A percentile compares a stretch with the other conserved stretches of the same genome.
Evolutionary conservation across 2,797 vertebrate genomes (phyloP).

Genomic region (Diplodus puntazzo): DNA sequence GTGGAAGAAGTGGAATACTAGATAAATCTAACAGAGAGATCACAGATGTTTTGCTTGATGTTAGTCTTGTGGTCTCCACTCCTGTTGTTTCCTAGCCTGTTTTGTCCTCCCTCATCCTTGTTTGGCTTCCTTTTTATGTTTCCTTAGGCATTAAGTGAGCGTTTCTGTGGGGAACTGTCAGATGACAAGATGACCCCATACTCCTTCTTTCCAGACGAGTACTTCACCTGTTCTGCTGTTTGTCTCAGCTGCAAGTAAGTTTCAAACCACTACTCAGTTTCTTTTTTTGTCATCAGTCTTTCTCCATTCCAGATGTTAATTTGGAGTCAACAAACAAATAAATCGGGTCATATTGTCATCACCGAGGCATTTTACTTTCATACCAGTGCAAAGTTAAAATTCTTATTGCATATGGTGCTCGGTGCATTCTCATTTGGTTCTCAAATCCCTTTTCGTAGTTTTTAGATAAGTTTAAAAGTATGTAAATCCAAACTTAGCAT

Average conservation of each 20-base stretch:
- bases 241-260: constrained; percentile 90
- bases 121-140: neutral
- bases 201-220: constrained; percentile 91
- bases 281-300: neutral
- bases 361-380: neutral
- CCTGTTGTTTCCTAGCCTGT: constrained; percentile 2
- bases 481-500: no score
- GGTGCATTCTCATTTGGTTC: neutral
- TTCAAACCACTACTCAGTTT: neutral
- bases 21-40: neutral
- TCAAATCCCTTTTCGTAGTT: neutral
- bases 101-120: neutral
- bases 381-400: neutral
- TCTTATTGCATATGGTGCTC: neutral
- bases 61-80: neutral
- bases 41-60: neutral
- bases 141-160: constrained; percentile 84
- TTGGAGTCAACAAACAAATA: neutral
- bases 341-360: neutral
- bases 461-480: neutral
- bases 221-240: constrained; percentile 89
- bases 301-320: neutral
- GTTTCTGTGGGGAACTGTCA: constrained; percentile 88
- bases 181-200: constrained; percentile 83
- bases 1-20: neutral